Evolutionary conservation across 2,888 invertebrate genomes (phyloP).

Genomic region (Pseudoips prasinana): DNA sequence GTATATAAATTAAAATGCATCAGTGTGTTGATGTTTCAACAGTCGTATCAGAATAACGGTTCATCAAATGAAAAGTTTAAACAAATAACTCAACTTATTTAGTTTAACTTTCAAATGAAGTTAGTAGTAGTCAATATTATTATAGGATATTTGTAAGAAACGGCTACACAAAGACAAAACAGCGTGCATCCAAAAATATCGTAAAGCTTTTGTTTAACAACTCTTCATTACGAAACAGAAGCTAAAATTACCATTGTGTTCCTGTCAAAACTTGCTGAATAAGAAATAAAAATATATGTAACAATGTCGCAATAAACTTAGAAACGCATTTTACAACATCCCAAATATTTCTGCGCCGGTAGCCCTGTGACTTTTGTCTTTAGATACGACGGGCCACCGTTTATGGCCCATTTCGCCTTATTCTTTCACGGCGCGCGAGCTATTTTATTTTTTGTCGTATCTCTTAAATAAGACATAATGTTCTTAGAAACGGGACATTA

Average conservation of each 20-base stretch:
- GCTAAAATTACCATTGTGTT: conserved; percentile 65
- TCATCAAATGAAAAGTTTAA: conserved; percentile 9
- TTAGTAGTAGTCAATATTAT: conserved; percentile 26
- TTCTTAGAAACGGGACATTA: conserved; percentile 77
- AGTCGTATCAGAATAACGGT: conserved; percentile 6
- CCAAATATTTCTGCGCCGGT: conserved; percentile 69
- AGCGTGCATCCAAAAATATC: conserved; percentile 35
- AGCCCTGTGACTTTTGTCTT: conserved; percentile 72
- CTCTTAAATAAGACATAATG: conserved; percentile 80
- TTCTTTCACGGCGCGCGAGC: conserved; percentile 61
- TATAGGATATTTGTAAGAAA: conserved; percentile 21
- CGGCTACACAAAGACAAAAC: conserved; percentile 37
- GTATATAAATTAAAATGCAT: conserved; percentile 11
- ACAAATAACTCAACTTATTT: conserved; percentile 19
- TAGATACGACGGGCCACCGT: conserved; percentile 46
- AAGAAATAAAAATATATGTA: conserved; percentile 58
- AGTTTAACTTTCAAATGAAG: conserved; percentile 17
- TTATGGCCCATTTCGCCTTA: conserved; percentile 74
- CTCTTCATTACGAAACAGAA: conserved; percentile 66
- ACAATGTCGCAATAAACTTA: conserved; percentile 74
- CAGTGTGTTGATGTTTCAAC: not conserved
- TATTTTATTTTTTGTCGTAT: conserved; percentile 71
- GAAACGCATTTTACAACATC: conserved; percentile 62
- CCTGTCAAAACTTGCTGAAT: conserved; percentile 66
- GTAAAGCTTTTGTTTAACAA: conserved; percentile 44